These are phyloP conservation scores for Acrossocheilus fasciatus DNA, from an alignment of 2,797 vertebrate species.

Conservation along the genomic window DNA sequence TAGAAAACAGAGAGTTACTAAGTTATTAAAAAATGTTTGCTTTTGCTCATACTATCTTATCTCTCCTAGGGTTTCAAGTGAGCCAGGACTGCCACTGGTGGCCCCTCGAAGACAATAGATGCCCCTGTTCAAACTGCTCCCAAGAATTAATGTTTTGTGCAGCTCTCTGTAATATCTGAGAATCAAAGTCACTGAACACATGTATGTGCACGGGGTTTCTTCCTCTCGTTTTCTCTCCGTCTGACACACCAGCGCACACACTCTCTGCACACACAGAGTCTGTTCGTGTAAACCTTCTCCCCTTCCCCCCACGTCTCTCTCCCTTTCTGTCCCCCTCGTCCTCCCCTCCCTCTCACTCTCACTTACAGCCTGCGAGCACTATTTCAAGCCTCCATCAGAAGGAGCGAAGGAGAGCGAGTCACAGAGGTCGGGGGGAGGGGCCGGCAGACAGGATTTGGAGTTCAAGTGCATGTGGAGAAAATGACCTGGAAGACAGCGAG, in stretches of 20 bases:
- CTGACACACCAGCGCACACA: slow-evolving; percentile 12
- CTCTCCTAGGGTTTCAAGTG: not conserved
- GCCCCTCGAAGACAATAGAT: slow-evolving; percentile 1
- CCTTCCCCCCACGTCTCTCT: slow-evolving; percentile 65
- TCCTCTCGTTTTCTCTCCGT: slow-evolving; percentile 11
- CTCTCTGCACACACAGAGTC: slow-evolving; percentile 35
- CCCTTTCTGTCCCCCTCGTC: slow-evolving; percentile 57
- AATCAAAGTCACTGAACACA: slow-evolving; percentile 26
- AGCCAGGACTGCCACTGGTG: not conserved
- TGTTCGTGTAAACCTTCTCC: slow-evolving; percentile 69
- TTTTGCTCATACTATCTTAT: not conserved
- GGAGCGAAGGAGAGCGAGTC: slow-evolving; percentile 61
- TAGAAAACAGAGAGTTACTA: not conserved
- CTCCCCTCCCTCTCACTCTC: slow-evolving; percentile 75
- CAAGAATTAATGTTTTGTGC: not conserved
- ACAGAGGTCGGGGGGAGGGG: slow-evolving; percentile 70
- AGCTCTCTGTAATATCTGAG: slow-evolving; percentile 9
- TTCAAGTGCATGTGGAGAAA: slow-evolving; percentile 85
- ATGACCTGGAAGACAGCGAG: slow-evolving; percentile 62
- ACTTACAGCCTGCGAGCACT: slow-evolving; percentile 75
- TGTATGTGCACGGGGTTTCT: slow-evolving; percentile 28
- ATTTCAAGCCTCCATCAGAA: slow-evolving; percentile 70
- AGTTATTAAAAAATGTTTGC: not conserved
- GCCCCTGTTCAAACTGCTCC: not conserved
- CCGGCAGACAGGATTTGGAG: slow-evolving; percentile 80